Base-by-base conservation (phyloP, 2,888 invertebrate genomes). In the Perithous albicinctus region DNA sequence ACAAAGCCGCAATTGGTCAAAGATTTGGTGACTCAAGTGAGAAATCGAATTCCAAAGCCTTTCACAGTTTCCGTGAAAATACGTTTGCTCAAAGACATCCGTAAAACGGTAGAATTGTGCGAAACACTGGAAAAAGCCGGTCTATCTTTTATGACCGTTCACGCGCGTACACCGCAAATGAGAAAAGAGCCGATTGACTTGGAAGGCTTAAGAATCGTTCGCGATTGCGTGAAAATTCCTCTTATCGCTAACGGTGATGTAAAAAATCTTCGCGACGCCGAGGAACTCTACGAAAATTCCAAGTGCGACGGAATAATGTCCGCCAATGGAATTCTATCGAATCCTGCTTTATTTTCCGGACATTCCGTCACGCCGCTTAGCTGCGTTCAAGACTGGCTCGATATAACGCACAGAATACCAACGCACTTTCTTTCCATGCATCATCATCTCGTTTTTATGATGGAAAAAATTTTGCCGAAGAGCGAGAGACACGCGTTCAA, bases 361-460 rank as follows among this genome's bases (percentile, higher is more conserved):
- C 93, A 93, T 78, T 91, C 93, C 2, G 66, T 76, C n/a, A 98
- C 98, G 7, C 96, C 98, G 0, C 72, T 95, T 0, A 93, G 94
- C 63, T 98, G 98, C 93, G 93, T 99, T 0, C 95, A 96, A 92
- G 94, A 96, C 74, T 99, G 98, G 98, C 92, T 97, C 85, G 93
- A 95, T 85, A 95, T 97, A 83, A 96, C 95, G 79, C 93, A 95
- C 59, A 94, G 91, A 67, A 92, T 93, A 70, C 93, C 93, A 46
- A 90, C 94, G 5, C 90, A 88, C 70, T 99, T 97, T 92, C 96
- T 97, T 86, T 96, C 96, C 90, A 98, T 99, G 89, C 99, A 99
- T 93, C 98, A 99, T 91, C 99, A 99, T 93, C 94, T 99, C 83
- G 97, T 98, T 67, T 98, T 98, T 91, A 99, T 99, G 99, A 94